Base-by-base conservation (phyloP, 2,113 vertebrate species). In the Pangasianodon gigas region DNA sequence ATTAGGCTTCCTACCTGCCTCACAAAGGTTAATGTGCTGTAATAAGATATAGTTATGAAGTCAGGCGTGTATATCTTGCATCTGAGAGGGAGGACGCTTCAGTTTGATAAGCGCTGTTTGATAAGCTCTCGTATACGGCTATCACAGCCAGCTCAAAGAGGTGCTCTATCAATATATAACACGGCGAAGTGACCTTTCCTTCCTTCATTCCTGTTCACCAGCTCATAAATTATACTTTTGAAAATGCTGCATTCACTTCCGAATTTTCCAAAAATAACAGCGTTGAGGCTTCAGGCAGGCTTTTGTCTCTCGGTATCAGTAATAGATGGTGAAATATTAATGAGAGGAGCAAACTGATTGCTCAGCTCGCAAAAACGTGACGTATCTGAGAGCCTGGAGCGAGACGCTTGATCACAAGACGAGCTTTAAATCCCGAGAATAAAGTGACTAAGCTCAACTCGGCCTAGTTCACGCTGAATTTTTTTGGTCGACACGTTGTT, bases 241-340 rank as follows among this genome's bases (percentile, higher is more conserved):
- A 91, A 91, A 91, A 69, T 37, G 19, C 8, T 52, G 54, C 54
- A 56, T 82, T n/a, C 19, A 5, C 24, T 37, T 16, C 21, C 2
- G 13, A 41, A 82, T 51, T 65, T 88, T 81, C 85, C 86, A 88
- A 90, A 90, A 89, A 91, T 84, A 86, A 9, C n/a, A 11, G 26
- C 54, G 75, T 65, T 79, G 82, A 56, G 71, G 51, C 88, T 84
- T 71, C 79, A 86, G 88, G 77, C 79, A 46, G 79, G 24, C 88
- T 48, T 75, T 88, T 90, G 85, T 91, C 84, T 60, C 75, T 58
- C 19, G 0, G 67, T 69, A 75, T 32, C 18, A 41, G 37, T 80
- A 84, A 67, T 86, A 52, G 32, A 85, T 41, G 51, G 9, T 91
- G 37, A 86, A 91, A 89, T 89, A 88, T 90, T 89, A 81, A 88